Base-by-base conservation (phyloP, 2,797 vertebrate genomes). In the Echeneis naucrates region DNA sequence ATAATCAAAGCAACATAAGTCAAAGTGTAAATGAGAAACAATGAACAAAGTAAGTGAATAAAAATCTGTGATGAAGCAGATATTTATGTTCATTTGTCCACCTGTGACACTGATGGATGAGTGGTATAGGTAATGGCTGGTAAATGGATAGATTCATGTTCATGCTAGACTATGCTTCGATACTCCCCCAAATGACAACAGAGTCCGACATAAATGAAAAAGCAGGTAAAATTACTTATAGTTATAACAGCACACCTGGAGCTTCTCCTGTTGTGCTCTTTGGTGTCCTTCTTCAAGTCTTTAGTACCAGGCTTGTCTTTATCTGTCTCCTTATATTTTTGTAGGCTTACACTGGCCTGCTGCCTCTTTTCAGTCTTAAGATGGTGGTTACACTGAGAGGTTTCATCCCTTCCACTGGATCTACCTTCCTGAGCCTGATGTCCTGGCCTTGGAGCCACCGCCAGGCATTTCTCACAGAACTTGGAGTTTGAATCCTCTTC, bases 401-500 rank as follows among this genome's bases (percentile, higher is more conserved):
- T 11, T 33, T 67, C 67, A 53, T 91, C 89, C 78, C 86, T 87
- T 80, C 87, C 56, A 59, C 87, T 19, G n/a, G 86, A 74, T 84
- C 79, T 68, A 63, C 79, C 89, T 61, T 93, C 93, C 68, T 88
- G 86, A 76, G 83, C 71, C 50, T 47, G 82, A 62, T 78, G 73
- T 57, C 72, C 88, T n/a, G 89, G 88, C 72, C 88, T 94, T 16
- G 93, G 91, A 83, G 89, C 75, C 71, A 83, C 88, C 48, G 85
- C 88, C 92, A 96, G 95, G 95, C 96, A 97, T 94, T 95, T 96
- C 85, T 94, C 94, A 82, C 95, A 93, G 69, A 91, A 48, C 5
- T 92, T 89, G 24, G 68, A 58, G 72, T 69, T 83, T 55, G 72
- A 83, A 58, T 91, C 94, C 87, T 89, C 86, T 59, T 89, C 86